Conservation (phyloP, 2,797 vertebrate genomes). For the Agapornis canus region DNA sequence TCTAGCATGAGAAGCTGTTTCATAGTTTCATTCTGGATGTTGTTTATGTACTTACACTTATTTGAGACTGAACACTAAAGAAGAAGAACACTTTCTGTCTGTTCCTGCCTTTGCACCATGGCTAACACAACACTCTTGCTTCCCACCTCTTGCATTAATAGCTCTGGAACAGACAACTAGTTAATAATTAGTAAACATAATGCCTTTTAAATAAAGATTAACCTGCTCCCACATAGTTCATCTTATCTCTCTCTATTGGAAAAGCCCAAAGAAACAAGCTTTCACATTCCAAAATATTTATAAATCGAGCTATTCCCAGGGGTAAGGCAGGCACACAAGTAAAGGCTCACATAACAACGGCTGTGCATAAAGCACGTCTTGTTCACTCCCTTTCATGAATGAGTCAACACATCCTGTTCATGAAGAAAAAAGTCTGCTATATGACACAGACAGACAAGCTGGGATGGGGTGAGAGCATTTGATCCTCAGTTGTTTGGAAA, state of each 20-base stretch:
- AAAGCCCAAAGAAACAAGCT: background rate
- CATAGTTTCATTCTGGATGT: background rate
- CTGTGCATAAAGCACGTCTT: background rate
- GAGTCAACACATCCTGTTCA: background rate
- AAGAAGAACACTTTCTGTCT: background rate
- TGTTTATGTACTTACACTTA: background rate
- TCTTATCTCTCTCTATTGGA: background rate
- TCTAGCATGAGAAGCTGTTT: background rate
- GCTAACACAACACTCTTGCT: background rate
- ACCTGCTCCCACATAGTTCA: background rate
- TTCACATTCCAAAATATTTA: background rate
- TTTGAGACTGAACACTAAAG: background rate
- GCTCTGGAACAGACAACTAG: background rate
- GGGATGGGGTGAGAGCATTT: background rate
- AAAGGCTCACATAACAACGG: accelerated
- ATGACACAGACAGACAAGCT: accelerated
- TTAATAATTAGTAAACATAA: background rate
- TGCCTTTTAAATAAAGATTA: background rate
- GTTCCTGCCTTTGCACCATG: background rate
- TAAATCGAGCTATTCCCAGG: background rate
- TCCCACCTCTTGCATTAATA: background rate
- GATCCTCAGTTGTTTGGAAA: background rate
- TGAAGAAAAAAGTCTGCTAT: background rate
- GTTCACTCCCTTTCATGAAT: background rate
- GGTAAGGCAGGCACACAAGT: background rate